phyloP scores from a whole-genome alignment of 2,888 invertebrate genomes.

The Phalera bucephala region DNA sequence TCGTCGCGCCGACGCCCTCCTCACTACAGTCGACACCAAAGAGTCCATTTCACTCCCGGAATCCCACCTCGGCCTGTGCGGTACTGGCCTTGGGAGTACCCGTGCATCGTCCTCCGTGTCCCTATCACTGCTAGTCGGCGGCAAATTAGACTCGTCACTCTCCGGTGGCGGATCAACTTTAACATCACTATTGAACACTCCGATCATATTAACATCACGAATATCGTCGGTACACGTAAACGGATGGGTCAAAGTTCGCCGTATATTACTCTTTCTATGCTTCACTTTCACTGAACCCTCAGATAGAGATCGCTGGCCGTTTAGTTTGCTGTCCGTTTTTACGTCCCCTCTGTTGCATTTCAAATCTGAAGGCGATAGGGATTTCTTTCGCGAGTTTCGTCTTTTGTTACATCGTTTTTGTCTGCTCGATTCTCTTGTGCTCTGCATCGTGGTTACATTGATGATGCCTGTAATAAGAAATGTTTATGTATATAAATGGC shows the following conservation, averaged over 20 bases:
- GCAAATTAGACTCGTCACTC: conserved; percentile 75
- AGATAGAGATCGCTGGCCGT: conserved; percentile 68
- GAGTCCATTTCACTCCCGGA: conserved; percentile 83
- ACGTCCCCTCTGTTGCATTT: conserved; percentile 61
- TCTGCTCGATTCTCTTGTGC: conserved; percentile 70
- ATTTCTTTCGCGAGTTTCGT: conserved; percentile 77
- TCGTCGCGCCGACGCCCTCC: conserved; percentile 85
- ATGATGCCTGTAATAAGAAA: conserved; percentile 57
- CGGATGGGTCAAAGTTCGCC: conserved; percentile 77
- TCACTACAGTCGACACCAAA: conserved; percentile 84
- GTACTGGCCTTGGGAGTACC: conserved; percentile 50
- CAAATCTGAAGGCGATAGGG: conserved; percentile 74
- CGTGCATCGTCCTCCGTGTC: conserved; percentile 77
- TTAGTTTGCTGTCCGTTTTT: conserved; percentile 63
- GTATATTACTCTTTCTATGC: conserved; percentile 75
- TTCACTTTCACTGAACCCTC: conserved; percentile 77
- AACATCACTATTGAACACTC: conserved; percentile 56
- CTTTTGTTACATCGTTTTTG: conserved; percentile 75
- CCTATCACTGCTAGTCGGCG: conserved; percentile 76
- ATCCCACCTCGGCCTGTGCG: conserved; percentile 68
- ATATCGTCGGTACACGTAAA: conserved; percentile 64
- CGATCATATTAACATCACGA: conserved; percentile 60
- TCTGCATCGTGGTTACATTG: conserved; percentile 74
- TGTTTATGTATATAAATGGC: too few species aligned
- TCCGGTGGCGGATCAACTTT: conserved; percentile 60